Conservation (phyloP, 2,113 vertebrate genomes). For the Tetrax tetrax region DNA sequence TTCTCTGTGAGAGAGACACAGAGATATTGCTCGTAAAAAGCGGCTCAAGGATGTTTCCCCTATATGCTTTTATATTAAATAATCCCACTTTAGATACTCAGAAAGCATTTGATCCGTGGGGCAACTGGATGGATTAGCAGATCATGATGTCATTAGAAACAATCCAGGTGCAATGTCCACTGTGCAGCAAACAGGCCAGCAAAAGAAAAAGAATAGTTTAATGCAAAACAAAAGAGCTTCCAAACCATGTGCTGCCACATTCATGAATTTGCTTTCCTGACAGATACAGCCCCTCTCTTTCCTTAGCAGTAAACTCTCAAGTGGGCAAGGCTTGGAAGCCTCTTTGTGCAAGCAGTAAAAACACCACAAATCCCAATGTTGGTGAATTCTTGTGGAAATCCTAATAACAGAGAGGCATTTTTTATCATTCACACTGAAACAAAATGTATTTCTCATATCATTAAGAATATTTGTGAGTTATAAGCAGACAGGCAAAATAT, state of each 20-base stretch:
- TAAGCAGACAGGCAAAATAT: not conserved
- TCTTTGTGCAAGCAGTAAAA: not conserved
- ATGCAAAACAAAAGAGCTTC: conserved; percentile 9
- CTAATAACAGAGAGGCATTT: not conserved
- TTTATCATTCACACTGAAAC: not conserved
- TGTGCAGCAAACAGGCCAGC: not conserved
- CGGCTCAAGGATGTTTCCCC: not conserved
- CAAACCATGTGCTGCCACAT: not conserved
- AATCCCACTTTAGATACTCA: not conserved
- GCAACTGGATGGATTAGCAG: not conserved
- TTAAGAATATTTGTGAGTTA: not conserved
- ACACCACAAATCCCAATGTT: not conserved
- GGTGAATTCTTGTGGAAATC: not conserved
- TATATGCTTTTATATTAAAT: not conserved
- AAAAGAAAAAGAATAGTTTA: not conserved
- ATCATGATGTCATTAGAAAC: not conserved
- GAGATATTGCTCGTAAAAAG: not conserved
- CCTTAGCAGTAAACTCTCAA: not conserved
- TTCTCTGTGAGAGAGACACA: not conserved
- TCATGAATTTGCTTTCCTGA: not conserved
- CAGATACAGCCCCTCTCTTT: not conserved
- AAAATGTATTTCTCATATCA: not conserved
- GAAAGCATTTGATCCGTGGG: not conserved
- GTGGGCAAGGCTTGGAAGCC: not conserved
- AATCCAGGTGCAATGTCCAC: not conserved